Evolutionary conservation across 2,888 invertebrate genomes (phyloP).

Genomic region (Tenthredo notha): DNA sequence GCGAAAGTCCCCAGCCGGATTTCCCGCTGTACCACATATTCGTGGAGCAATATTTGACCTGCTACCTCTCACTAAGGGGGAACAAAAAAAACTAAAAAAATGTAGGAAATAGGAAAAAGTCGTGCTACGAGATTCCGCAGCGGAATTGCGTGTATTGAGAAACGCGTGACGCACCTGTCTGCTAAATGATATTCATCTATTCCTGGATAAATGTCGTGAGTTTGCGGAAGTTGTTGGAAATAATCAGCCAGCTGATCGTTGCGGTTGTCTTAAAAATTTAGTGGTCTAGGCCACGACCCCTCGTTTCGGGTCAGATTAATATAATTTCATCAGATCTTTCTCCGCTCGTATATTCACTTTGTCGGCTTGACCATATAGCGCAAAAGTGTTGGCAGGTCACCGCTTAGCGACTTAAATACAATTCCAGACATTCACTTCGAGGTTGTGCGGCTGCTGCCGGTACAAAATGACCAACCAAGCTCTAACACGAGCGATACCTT

Average conservation of each 20-base stretch:
- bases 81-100: neutral
- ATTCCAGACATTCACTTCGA: conserved; percentile 51
- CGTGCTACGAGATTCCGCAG: neutral
- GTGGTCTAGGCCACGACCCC: conserved; percentile 28
- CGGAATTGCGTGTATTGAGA: neutral
- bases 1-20: conserved; percentile 63
- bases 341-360: conserved; percentile 5
- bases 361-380: conserved; percentile 35
- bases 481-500: conserved; percentile 47
- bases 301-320: conserved; percentile 28
- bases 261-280: neutral
- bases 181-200: conserved; percentile 15
- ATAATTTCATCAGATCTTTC: conserved; percentile 22
- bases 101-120: neutral
- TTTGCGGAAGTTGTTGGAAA: conserved; percentile 18
- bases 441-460: conserved; percentile 21
- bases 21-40: neutral
- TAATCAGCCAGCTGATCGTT: neutral
- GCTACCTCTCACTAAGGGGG: neutral
- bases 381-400: conserved; percentile 49
- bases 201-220: neutral
- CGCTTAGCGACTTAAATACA: conserved; percentile 50
- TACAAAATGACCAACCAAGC: conserved; percentile 45
- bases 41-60: neutral
- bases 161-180: conserved; percentile 12